Percentiles rank a stretch among this genome's conserved stretches.
Conservation (phyloP, 1,140 invertebrate genomes). For the Tribolium castaneum region DNA sequence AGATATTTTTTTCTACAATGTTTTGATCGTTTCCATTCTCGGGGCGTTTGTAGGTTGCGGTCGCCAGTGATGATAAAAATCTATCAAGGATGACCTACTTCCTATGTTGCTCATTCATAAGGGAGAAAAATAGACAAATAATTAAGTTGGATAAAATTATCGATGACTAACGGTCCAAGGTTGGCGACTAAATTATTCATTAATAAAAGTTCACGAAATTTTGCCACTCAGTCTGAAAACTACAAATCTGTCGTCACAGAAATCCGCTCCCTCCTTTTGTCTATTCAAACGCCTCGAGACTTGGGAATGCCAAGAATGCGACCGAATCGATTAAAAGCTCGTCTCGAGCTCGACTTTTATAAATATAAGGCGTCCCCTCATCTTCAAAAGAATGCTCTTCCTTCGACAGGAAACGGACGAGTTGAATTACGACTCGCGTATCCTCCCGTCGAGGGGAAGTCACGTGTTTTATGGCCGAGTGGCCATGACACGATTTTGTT, state of each 20-base stretch:
- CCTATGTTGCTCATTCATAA: neutral
- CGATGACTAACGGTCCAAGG: neutral
- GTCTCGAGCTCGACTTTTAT: neutral
- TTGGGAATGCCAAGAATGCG: neutral
- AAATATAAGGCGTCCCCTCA: neutral
- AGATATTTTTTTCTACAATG: neutral
- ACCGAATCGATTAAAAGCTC: neutral
- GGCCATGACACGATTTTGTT: neutral
- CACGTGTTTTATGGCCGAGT: neutral
- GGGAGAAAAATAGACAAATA: no score
- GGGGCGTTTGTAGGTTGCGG: no score
- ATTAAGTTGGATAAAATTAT: neutral
- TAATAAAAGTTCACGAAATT: no score
- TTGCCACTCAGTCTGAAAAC: no score
- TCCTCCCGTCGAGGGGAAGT: neutral
- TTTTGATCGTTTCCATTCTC: no score
- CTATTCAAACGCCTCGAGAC: neutral
- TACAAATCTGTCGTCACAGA: neutral
- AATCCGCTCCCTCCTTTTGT: neutral
- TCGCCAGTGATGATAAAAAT: neutral
- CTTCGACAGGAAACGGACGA: neutral
- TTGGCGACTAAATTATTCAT: no score
- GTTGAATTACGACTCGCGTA: neutral
- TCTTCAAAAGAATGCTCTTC: neutral
- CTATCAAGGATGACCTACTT: neutral